A percentile compares a stretch with the other conserved stretches of the same genome.
Evolutionary conservation across 1,140 invertebrate species (phyloP).

Genomic region (Drosophila kanapiae): DNA sequence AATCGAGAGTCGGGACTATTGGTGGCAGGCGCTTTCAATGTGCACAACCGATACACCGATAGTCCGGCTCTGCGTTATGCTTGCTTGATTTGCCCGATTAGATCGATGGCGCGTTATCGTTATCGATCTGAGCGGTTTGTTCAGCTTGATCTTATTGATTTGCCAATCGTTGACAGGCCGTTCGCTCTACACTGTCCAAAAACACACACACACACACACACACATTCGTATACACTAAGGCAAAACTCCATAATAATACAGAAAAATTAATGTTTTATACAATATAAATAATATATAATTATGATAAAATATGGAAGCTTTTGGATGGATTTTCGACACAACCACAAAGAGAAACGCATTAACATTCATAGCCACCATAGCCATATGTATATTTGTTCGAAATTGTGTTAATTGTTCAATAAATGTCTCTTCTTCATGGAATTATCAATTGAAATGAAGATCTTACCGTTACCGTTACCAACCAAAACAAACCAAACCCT

Average conservation of each 20-base stretch:
- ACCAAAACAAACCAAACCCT: slow-evolving; percentile 84
- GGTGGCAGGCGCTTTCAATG: not conserved
- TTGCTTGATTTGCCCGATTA: slow-evolving; percentile 19
- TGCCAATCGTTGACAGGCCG: slow-evolving; percentile 50
- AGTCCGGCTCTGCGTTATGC: slow-evolving; percentile 13
- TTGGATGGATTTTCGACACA: not conserved
- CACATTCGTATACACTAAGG: not conserved
- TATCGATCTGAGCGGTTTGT: slow-evolving; percentile 25
- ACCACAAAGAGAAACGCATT: not conserved
- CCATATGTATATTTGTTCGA: slow-evolving; percentile 46
- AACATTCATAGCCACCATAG: slow-evolving; percentile 10
- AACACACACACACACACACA: slow-evolving; percentile 2
- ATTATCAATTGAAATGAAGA: slow-evolving; percentile 81
- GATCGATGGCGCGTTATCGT: slow-evolving; percentile 2
- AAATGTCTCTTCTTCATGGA: slow-evolving; percentile 77
- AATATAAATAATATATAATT: not conserved
- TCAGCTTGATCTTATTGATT: slow-evolving; percentile 46
- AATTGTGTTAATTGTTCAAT: slow-evolving; percentile 78
- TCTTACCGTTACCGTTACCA: slow-evolving; percentile 76
- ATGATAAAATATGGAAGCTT: not conserved
- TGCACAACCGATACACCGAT: not conserved
- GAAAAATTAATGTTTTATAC: not conserved
- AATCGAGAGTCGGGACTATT: not conserved
- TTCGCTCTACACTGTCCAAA: slow-evolving; percentile 7
- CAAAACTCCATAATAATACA: not conserved